Base-by-base conservation (phyloP, 2,888 invertebrate genomes). In the Lasioglossum oenotherae region DNA sequence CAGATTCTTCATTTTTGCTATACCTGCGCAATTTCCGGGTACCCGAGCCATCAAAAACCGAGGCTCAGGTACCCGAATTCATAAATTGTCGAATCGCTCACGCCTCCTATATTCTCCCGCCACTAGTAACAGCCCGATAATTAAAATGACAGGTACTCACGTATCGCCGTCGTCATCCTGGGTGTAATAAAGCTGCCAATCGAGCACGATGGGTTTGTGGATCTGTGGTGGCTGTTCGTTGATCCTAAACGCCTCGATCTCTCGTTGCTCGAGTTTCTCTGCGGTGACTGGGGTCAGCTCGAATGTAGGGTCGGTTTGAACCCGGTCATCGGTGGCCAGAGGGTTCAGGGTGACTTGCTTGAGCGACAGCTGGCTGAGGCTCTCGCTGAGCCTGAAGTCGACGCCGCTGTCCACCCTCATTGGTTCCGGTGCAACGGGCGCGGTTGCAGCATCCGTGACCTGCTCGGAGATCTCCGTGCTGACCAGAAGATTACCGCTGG, bases 111-210 rank as follows among this genome's bases (percentile, higher is more conserved):
- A 3, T 44, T 12, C 12, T 12, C 44, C 44, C 44, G 44, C 44
- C 44, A 44, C 12, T 44, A 12, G 2, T 44, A 44, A 44, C 12
- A 12, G 12, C 44, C 44, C 44, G 44, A 4, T 44, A 14, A 44
- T n/a, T 53, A 6, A 64, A 64, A 38, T 1, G 12, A 69, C 8
- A 67, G 31, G 12, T 38, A 97, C 98, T 98, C 96, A 98, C 98
- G 98, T 98, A 95, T 98, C 98, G 90, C 98, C 98, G 92, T 98
- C 98, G 88, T 97, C 97, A 94, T 98, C 97, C 92, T 98, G 98
- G 89, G 97, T 96, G 94, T 97, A 98, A 90, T 97, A 97, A 90
- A 97, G 95, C 92, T 97, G 96, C 96, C 97, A 97, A 76, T 64
- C 31, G 6, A 64, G 6, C 31, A 19, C 64, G 19, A 19, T 31